Percentiles rank a stretch among this genome's conserved stretches.
Conservation (phyloP, 2,113 vertebrate species). For the Ailurus styani region DNA sequence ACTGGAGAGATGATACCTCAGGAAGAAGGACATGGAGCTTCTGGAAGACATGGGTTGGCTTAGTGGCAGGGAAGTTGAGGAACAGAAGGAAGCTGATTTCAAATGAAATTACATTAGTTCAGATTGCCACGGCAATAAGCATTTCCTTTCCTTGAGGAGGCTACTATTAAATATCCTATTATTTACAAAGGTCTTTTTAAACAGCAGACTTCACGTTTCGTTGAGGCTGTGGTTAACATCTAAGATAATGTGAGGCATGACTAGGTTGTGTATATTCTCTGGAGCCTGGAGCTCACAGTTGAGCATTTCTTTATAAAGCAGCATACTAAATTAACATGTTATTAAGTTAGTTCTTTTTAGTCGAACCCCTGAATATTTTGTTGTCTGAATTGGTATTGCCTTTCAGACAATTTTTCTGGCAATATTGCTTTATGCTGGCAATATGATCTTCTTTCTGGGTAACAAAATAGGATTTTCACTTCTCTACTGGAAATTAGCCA, state of each 20-base stretch:
- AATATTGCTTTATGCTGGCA: background rate
- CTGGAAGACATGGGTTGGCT: background rate
- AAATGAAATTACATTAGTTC: background rate
- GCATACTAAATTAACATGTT: background rate
- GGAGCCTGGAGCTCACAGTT: background rate
- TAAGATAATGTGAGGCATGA: background rate
- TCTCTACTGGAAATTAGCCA: background rate
- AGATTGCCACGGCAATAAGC: background rate
- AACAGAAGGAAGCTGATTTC: background rate
- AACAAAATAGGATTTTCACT: background rate
- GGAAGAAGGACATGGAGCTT: background rate
- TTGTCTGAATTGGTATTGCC: background rate
- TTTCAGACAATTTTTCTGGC: background rate
- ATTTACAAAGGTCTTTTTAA: background rate
- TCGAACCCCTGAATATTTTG: background rate
- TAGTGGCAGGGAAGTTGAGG: background rate
- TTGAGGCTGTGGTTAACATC: background rate
- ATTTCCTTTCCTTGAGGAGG: background rate
- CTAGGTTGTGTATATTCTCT: background rate
- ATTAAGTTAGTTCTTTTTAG: background rate
- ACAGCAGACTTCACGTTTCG: background rate
- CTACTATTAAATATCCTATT: background rate
- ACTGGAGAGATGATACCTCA: background rate
- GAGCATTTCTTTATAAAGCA: constrained; percentile 11
- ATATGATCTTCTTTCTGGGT: background rate